phyloP scores from a whole-genome alignment of 2,888 invertebrate genomes.

The Platycheirus rosarum region DNA sequence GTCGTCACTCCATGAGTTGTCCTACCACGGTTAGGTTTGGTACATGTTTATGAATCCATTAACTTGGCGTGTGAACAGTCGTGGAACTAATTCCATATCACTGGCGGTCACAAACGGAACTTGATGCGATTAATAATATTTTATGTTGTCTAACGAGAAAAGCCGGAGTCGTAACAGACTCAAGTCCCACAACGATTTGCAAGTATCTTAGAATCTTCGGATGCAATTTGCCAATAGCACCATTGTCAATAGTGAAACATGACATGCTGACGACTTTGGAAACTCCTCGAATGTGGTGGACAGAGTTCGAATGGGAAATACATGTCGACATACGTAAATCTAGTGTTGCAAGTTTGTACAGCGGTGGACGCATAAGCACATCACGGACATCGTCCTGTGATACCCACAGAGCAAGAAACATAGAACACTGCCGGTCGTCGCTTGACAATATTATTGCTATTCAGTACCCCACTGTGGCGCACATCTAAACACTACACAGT shows the following conservation, averaged over 20 bases:
- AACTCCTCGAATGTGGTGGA: background rate
- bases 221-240: slow-evolving; percentile 61
- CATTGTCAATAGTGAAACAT: slow-evolving; percentile 23
- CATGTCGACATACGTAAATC: slow-evolving; percentile 41
- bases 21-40: no score
- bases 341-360: slow-evolving; percentile 3
- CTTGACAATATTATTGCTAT: slow-evolving; percentile 31
- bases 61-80: slow-evolving; percentile 56
- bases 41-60: slow-evolving; percentile 66
- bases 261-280: slow-evolving; percentile 29
- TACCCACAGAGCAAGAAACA: slow-evolving; percentile 63
- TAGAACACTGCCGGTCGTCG: slow-evolving; percentile 31
- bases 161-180: slow-evolving; percentile 19
- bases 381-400: slow-evolving; percentile 49
- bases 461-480: slow-evolving; percentile 31
- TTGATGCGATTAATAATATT: slow-evolving; percentile 72
- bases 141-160: slow-evolving; percentile 67
- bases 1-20: slow-evolving; percentile 3
- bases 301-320: slow-evolving; percentile 5
- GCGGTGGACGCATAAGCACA: slow-evolving; percentile 30
- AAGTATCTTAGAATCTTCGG: slow-evolving; percentile 33
- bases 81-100: slow-evolving; percentile 67
- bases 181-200: slow-evolving; percentile 25
- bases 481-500: slow-evolving; percentile 55
- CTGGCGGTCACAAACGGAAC: slow-evolving; percentile 64